Percentiles rank a stretch among this genome's conserved stretches.
These are phyloP conservation scores for Notiomystis cincta DNA, from an alignment of 2,113 vertebrate species.

Conservation along the genomic window DNA sequence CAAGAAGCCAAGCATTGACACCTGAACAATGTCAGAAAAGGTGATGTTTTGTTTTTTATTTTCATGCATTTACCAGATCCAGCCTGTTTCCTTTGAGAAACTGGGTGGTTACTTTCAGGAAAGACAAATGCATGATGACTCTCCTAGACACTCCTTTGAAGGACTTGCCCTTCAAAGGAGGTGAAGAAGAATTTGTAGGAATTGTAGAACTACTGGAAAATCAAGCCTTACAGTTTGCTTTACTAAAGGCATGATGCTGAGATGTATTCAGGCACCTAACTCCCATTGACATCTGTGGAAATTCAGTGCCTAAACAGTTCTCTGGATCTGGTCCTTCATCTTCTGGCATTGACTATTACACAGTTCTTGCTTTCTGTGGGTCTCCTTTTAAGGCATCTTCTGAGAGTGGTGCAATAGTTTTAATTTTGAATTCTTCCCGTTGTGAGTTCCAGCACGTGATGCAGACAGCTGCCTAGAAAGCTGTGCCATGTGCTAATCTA, in stretches of 20 bases:
- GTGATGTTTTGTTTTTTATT: background rate
- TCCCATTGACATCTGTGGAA: background rate
- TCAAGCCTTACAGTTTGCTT: background rate
- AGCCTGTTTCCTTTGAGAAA: background rate
- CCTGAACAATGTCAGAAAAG: background rate
- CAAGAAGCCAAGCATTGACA: background rate
- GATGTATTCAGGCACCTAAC: background rate
- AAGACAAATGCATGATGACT: background rate
- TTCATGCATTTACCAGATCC: background rate
- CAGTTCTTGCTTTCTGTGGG: background rate
- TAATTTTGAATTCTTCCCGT: background rate
- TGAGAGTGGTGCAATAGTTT: background rate
- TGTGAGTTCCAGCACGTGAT: background rate
- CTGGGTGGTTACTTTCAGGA: background rate
- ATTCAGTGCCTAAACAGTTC: background rate
- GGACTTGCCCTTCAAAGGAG: background rate
- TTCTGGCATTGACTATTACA: background rate
- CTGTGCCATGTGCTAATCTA: background rate
- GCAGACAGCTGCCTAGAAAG: background rate
- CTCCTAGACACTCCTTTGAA: background rate
- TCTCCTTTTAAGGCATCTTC: constrained; percentile 43
- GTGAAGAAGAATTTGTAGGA: background rate
- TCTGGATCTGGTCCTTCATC: background rate
- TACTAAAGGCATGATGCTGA: background rate
- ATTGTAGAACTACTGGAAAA: background rate